These are phyloP conservation scores for Anadara kagoshimensis DNA, from an alignment of 1,140 invertebrate species.

Conservation along the genomic window DNA sequence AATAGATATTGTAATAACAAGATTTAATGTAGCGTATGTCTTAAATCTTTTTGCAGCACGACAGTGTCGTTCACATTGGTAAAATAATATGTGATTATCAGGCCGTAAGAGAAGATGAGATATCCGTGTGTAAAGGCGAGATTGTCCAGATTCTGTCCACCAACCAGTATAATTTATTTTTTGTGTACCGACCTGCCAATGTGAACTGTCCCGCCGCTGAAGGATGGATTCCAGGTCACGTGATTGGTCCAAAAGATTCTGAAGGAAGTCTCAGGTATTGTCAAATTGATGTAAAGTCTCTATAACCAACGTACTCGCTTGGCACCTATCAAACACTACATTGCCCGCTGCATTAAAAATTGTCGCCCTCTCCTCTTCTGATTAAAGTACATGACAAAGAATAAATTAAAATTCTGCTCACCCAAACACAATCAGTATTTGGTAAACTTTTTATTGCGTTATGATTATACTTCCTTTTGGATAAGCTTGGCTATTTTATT, in stretches of 20 bases:
- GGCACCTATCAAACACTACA: too few species aligned
- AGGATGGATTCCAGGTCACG: slow-evolving; percentile 80
- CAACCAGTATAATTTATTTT: slow-evolving; percentile 70
- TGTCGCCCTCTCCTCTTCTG: too few species aligned
- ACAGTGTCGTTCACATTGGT: slow-evolving; percentile 33
- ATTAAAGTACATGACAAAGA: too few species aligned
- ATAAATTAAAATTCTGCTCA: too few species aligned
- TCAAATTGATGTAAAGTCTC: not conserved
- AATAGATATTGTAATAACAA: too few species aligned
- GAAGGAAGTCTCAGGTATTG: slow-evolving; percentile 64
- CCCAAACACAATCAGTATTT: too few species aligned
- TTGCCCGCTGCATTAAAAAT: too few species aligned
- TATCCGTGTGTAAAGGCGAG: slow-evolving; percentile 74
- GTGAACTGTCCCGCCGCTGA: slow-evolving; percentile 74
- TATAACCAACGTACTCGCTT: too few species aligned
- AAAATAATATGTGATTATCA: slow-evolving; percentile 72
- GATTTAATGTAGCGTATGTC: too few species aligned
- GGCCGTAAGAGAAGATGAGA: slow-evolving; percentile 75
- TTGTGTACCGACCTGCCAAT: slow-evolving; percentile 72
- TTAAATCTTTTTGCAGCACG: not conserved
- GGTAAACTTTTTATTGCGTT: too few species aligned
- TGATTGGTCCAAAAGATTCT: slow-evolving; percentile 73
- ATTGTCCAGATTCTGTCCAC: slow-evolving; percentile 72
- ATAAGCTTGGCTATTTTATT: too few species aligned
- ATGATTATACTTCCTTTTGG: too few species aligned